Evolutionary conservation across 2,888 invertebrate genomes (phyloP).

Genomic region (Toxonevra muliebris): DNA sequence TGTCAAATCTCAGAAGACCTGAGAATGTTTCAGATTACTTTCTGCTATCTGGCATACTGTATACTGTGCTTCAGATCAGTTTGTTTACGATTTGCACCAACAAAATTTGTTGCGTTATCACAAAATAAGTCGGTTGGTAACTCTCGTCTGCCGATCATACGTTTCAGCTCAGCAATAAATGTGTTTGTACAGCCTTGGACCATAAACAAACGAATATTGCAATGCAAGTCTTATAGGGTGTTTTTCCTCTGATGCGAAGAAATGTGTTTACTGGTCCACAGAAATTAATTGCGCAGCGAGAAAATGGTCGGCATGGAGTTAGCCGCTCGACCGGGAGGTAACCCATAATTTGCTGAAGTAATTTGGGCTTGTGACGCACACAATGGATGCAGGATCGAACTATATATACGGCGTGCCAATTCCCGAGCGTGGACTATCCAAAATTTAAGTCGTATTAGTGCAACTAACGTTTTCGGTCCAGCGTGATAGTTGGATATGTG

Average conservation of each 20-base stretch:
- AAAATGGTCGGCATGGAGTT: conserved; percentile 29
- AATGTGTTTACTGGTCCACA: conserved; percentile 30
- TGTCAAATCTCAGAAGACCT: no score
- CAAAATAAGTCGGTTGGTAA: conserved; percentile 17
- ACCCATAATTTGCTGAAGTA: conserved; percentile 34
- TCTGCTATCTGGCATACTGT: no score
- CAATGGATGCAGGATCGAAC: conserved; percentile 27
- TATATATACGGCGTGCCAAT: conserved; percentile 24
- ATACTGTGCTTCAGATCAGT: no score
- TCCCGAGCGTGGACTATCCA: conserved; percentile 34
- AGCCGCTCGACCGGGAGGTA: conserved; percentile 23
- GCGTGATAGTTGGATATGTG: conserved; percentile 39
- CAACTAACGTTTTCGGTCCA: conserved; percentile 33
- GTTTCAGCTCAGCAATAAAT: no score
- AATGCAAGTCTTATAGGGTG: conserved; percentile 28
- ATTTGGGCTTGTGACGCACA: conserved; percentile 24
- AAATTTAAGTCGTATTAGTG: conserved; percentile 28
- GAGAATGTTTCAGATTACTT: no score
- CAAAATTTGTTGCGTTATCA: no score
- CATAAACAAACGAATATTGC: conserved; percentile 32
- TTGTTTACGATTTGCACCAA: no score
- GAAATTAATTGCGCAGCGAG: conserved; percentile 29
- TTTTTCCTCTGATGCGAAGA: conserved; percentile 26
- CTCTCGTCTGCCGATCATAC: conserved; percentile 25
- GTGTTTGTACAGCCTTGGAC: conserved; percentile 34